Conservation (phyloP, 92 coral and sea anemone genomes). For the Actinostola sp. region DNA sequence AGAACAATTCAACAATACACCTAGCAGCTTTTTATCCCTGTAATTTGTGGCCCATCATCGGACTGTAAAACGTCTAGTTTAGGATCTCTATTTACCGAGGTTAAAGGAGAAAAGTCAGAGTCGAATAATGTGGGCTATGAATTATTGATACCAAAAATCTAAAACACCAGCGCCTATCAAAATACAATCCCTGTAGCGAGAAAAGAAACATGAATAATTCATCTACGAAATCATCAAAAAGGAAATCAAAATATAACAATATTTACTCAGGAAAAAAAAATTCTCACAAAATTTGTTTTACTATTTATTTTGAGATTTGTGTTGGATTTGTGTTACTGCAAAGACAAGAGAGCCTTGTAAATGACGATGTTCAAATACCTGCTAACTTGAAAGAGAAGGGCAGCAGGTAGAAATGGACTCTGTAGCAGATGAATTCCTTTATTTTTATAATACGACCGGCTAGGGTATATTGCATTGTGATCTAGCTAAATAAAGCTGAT, state of each 20-base stretch:
- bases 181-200: constrained; percentile 15
- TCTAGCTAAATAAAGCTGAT: too few species aligned
- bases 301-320: too few species aligned
- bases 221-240: constrained; percentile 4
- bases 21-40: background rate
- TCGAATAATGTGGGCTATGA: constrained; percentile 2
- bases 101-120: constrained; percentile 3
- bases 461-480: too few species aligned
- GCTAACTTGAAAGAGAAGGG: background rate
- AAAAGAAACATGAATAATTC: constrained; percentile 10
- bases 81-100: constrained; percentile 14
- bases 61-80: background rate
- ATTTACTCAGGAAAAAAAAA: background rate
- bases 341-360: too few species aligned
- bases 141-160: background rate
- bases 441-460: too few species aligned
- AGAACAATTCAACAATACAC: background rate
- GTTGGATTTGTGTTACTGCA: too few species aligned
- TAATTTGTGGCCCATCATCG: constrained; percentile 12
- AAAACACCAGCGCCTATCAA: constrained; percentile 41
- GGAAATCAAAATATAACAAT: background rate
- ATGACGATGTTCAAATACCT: background rate
- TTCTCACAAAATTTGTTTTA: too few species aligned
- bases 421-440: background rate
- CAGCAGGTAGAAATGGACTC: background rate